Base-by-base conservation (phyloP, 2,797 vertebrate species). In the Hemibagrus guttatus region DNA sequence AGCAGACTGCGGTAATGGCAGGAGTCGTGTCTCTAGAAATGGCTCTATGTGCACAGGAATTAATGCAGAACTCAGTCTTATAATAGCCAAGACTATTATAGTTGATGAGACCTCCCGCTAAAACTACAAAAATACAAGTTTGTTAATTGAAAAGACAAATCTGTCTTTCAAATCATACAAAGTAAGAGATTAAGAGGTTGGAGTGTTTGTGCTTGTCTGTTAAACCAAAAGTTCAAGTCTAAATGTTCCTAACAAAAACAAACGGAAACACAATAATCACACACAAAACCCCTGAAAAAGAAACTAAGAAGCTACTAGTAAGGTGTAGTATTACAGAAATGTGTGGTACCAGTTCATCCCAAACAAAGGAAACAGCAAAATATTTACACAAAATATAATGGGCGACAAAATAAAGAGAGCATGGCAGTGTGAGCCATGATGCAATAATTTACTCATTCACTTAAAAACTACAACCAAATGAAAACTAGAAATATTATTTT, bases 31-130 rank as follows among this genome's bases (percentile, higher is more conserved):
- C 69, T 86, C 46, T 42, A 82, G 79, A 56, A 83, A 86, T 75
- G 71, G 23, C 49, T 83, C 26, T 59, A 56, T 46, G 46, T 86
- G 85, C 80, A 31, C 72, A 56, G 71, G 72, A 78, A 84, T 84
- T 84, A 87, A 84, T 79, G 52, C 82, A 81, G 42, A 85, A 87
- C 80, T 76, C 68, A 28, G 13, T 56, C 35, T 71, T 72, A 31
- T 46, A 49, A 42, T 59, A 66, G 14, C 46, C 28, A 26, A 39
- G 49, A 35, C 63, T 68, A 54, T 54, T 54, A 68, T 23, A 82
- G 46, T 68, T 35, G 23, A 23, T 68, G 6, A 82, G 54, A 68
- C 31, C 26, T 19, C 58, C 35, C 46, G 4, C 1, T 21, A 68
- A 82, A 31, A 31, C 13, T 61, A 8, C 21, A 61, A 61, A 56